These are phyloP conservation scores for Drosophila tsacasi DNA, from an alignment of 1,140 invertebrate species.

Conservation along the genomic window DNA sequence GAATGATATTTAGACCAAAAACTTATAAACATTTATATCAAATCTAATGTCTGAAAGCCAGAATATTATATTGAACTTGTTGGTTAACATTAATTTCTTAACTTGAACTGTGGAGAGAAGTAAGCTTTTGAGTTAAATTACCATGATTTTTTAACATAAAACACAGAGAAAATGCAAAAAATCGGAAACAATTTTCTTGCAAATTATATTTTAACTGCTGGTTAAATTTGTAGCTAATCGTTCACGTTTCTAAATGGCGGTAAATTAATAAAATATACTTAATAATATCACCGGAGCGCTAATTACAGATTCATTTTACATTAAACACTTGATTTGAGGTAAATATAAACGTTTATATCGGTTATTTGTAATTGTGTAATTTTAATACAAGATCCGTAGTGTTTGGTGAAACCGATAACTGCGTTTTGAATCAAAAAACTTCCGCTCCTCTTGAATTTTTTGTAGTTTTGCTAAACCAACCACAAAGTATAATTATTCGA, in stretches of 20 bases:
- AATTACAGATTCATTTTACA: background rate
- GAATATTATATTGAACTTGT: background rate
- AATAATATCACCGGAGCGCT: too few relatives aligned
- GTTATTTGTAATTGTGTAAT: background rate
- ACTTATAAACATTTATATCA: too few relatives aligned
- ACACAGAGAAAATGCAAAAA: too few relatives aligned
- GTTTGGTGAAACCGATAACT: background rate
- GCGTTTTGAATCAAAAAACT: background rate
- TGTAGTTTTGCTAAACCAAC: constrained; percentile 9
- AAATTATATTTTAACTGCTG: background rate
- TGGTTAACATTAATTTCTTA: background rate
- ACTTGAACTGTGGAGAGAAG: background rate
- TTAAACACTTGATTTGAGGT: constrained; percentile 1
- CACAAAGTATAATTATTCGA: constrained; percentile 10
- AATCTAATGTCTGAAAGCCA: too few relatives aligned
- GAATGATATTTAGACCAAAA: background rate
- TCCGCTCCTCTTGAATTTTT: background rate
- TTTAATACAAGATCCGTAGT: background rate
- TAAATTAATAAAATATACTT: background rate
- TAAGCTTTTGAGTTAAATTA: background rate
- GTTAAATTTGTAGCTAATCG: background rate
- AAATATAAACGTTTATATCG: background rate
- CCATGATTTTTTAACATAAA: background rate
- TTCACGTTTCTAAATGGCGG: background rate
- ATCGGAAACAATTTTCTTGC: too few relatives aligned